phyloP scores from a whole-genome alignment of 2,113 vertebrate genomes.

The Condylura cristata region DNA sequence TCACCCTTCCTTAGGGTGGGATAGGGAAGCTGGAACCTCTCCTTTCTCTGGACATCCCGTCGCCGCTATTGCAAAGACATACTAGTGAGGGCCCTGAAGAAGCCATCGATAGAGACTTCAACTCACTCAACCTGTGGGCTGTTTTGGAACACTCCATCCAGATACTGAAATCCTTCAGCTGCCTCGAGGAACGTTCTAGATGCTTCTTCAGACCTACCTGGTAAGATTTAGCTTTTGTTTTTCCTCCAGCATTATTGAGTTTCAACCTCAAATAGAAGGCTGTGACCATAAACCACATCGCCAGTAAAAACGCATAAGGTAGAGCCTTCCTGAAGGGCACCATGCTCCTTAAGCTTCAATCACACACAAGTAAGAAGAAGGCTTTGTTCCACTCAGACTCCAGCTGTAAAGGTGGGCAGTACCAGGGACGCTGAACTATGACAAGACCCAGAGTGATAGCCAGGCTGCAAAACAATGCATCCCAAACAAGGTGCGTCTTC shows the following conservation, averaged over 20 bases:
- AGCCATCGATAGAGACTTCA: neutral
- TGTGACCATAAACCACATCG: neutral
- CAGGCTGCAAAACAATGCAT: neutral
- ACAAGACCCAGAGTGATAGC: neutral
- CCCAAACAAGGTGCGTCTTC: neutral
- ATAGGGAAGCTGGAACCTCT: no score
- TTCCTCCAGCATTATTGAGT: neutral
- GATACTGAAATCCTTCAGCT: neutral
- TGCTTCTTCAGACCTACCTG: neutral
- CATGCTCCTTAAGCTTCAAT: neutral
- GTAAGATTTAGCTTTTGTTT: neutral
- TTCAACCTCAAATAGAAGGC: neutral
- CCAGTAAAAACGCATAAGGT: neutral
- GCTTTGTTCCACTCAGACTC: neutral
- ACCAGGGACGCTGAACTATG: neutral
- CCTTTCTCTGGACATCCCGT: neutral
- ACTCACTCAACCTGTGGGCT: neutral
- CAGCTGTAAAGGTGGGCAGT: neutral
- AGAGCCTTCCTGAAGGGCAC: rapidly evolving
- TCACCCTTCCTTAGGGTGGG: no score
- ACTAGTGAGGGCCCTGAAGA: neutral
- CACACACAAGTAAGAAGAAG: neutral
- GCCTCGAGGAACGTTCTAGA: neutral
- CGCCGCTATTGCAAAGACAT: neutral
- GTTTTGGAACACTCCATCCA: neutral